These are phyloP conservation scores for Sussaba pulchella DNA, from an alignment of 2,888 invertebrate genomes.

Conservation along the genomic window DNA sequence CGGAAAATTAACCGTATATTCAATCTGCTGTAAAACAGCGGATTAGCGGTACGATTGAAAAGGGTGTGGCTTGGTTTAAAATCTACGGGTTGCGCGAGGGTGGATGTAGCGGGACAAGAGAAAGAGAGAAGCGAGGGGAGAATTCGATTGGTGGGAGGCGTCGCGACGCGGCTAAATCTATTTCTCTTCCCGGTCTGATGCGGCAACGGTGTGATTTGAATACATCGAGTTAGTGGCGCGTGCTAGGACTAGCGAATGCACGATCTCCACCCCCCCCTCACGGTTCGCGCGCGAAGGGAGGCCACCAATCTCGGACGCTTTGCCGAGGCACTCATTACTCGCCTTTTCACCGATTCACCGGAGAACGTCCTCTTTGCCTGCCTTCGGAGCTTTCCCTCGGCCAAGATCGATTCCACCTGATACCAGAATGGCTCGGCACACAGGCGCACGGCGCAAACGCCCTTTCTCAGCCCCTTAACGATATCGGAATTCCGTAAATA, in stretches of 20 bases:
- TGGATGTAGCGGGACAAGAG: too few species aligned
- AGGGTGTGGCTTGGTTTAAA: constrained; percentile 61
- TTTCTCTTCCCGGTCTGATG: constrained; percentile 78
- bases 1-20: background rate
- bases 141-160: constrained; percentile 4
- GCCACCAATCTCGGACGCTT: constrained; percentile 60
- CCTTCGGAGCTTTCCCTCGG: constrained; percentile 8
- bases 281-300: too few species aligned
- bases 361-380: constrained; percentile 40
- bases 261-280: constrained; percentile 56
- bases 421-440: background rate
- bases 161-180: constrained; percentile 75
- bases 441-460: background rate
- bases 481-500: constrained; percentile 49
- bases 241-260: constrained; percentile 78
- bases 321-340: constrained; percentile 69
- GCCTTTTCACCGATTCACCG: constrained; percentile 67
- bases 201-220: constrained; percentile 82
- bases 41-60: constrained; percentile 53
- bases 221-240: constrained; percentile 83
- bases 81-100: constrained; percentile 20
- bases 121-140: constrained; percentile 2
- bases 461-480: constrained; percentile 19
- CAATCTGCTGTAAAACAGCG: constrained; percentile 13
- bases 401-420: constrained; percentile 48